Evolutionary conservation across 2,113 vertebrate genomes (phyloP).

Genomic region (Siphamia tubifer): DNA sequence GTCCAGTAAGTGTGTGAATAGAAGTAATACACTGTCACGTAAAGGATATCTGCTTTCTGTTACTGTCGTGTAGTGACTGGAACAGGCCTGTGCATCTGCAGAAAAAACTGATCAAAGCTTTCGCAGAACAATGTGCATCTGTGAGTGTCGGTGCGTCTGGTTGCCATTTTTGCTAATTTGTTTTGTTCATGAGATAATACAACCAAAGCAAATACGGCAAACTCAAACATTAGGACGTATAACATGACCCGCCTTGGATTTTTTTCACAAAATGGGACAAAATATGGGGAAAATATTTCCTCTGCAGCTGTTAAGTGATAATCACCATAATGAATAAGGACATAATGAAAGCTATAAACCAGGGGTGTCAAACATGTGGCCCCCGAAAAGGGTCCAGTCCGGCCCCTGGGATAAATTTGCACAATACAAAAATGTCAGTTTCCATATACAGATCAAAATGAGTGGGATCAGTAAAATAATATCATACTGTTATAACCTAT

Average conservation of each 20-base stretch:
- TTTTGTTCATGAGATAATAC: background rate
- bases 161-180: background rate
- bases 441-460: too few species aligned
- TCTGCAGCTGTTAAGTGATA: too few species aligned
- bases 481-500: too few species aligned
- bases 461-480: too few species aligned
- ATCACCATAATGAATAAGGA: too few species aligned
- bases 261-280: background rate
- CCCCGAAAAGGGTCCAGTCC: too few species aligned
- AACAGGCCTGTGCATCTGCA: constrained; percentile 11
- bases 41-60: constrained; percentile 1
- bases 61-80: background rate
- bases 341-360: too few species aligned
- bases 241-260: background rate
- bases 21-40: background rate
- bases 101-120: background rate
- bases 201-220: background rate
- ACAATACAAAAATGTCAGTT: too few species aligned
- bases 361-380: too few species aligned
- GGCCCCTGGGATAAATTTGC: too few species aligned
- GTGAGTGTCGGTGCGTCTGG: background rate
- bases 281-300: too few species aligned
- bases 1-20: background rate
- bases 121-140: background rate
- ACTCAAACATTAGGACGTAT: background rate